Conservation (phyloP, 2,113 vertebrate genomes). For the Cavia aperea region DNA sequence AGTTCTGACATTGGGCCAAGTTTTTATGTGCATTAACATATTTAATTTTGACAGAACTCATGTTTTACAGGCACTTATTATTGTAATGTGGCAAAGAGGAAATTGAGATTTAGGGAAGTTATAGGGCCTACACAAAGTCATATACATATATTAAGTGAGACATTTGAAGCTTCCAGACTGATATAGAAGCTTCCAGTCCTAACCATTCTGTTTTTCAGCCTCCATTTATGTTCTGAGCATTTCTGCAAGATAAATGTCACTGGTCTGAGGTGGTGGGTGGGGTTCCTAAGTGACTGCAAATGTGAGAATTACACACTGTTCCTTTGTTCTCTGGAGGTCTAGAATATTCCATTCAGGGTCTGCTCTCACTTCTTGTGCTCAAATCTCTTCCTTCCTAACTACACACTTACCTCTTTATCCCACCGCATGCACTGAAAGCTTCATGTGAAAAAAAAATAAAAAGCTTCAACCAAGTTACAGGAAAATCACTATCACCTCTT, state of each 20-base stretch:
- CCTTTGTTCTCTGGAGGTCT: not conserved
- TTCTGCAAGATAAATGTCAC: not conserved
- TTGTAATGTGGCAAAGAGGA: not conserved
- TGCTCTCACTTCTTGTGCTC: not conserved
- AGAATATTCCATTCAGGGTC: not conserved
- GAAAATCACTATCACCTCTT: not conserved
- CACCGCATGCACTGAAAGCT: not conserved
- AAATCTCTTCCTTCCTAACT: not conserved
- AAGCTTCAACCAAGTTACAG: not conserved
- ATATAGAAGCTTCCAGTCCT: not conserved
- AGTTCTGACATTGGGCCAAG: not conserved
- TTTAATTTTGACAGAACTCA: conserved; percentile 34
- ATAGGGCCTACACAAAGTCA: not conserved
- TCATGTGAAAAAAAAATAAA: not conserved
- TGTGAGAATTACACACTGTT: not conserved
- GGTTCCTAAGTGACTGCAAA: not conserved
- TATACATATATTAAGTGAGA: not conserved
- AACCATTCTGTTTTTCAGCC: not conserved
- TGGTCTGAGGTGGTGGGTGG: not conserved
- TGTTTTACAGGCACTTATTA: not conserved
- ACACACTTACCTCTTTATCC: not conserved
- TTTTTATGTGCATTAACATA: not conserved
- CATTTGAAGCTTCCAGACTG: not conserved
- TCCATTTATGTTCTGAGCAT: not conserved
- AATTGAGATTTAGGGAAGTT: not conserved